Evolutionary conservation across 2,888 invertebrate species (phyloP).

Genomic region (Scrobipalpa atriplicella): DNA sequence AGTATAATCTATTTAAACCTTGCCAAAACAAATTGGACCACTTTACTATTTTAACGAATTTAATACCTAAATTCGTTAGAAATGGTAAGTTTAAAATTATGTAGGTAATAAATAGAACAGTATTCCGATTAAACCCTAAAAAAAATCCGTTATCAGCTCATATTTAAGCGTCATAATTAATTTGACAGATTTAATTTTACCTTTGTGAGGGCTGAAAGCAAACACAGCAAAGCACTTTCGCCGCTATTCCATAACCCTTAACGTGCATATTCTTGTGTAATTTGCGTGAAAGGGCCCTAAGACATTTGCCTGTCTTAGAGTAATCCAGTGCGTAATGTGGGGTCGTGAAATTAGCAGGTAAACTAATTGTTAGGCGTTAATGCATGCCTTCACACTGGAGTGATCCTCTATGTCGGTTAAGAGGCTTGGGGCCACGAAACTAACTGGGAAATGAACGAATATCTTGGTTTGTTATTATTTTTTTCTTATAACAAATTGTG

Average conservation of each 20-base stretch:
- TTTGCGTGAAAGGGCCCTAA: slow-evolving; percentile 21
- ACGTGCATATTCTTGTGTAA: neutral
- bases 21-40: too few relatives aligned
- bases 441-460: neutral
- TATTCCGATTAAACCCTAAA: too few relatives aligned
- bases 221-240: slow-evolving; percentile 7
- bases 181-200: too few relatives aligned
- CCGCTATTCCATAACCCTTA: slow-evolving; percentile 13
- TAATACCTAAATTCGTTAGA: too few relatives aligned
- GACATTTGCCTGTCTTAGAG: slow-evolving; percentile 30
- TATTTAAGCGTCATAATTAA: too few relatives aligned
- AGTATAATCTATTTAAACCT: too few relatives aligned
- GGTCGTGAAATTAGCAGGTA: slow-evolving; percentile 40
- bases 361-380: slow-evolving; percentile 41
- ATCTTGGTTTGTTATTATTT: too few relatives aligned
- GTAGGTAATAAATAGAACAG: too few relatives aligned
- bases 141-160: too few relatives aligned
- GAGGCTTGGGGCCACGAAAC: slow-evolving; percentile 19
- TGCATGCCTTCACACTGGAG: slow-evolving; percentile 35
- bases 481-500: too few relatives aligned
- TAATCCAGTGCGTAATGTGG: slow-evolving; percentile 35
- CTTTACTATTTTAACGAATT: too few relatives aligned
- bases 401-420: slow-evolving; percentile 24
- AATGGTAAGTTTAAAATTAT: too few relatives aligned
- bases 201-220: neutral